Percentiles rank a stretch among this genome's conserved stretches.
phyloP scores from a whole-genome alignment of 2,797 vertebrate species.

The Taenioides sp. region DNA sequence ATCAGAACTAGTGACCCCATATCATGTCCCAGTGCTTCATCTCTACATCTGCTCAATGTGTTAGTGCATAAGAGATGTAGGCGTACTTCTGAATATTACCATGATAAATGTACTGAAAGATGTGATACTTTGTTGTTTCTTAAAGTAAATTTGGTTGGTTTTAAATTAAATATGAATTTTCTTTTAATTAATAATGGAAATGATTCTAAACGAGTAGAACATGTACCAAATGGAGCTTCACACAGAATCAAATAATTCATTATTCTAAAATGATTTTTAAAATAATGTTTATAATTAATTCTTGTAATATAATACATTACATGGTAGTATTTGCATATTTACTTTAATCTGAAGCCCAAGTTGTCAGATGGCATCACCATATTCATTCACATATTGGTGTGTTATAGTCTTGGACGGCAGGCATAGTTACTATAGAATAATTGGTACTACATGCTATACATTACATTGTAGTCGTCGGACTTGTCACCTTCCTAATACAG shows the following conservation, averaged over 20 bases:
- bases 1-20: constrained; percentile 39
- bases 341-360: not conserved
- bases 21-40: constrained; percentile 26
- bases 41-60: not conserved
- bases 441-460: too few species aligned
- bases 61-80: constrained; percentile 2
- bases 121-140: not conserved
- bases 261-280: not conserved
- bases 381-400: not conserved
- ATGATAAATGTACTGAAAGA: not conserved
- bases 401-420: not conserved
- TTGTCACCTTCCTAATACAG: not conserved
- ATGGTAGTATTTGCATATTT: not conserved
- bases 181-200: not conserved
- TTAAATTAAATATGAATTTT: not conserved
- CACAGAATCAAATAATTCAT: too few species aligned
- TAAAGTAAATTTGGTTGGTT: not conserved
- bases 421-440: too few species aligned
- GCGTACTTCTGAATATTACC: not conserved
- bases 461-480: not conserved
- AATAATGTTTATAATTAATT: not conserved
- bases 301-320: not conserved
- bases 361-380: not conserved
- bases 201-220: not conserved
- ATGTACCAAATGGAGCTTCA: not conserved